Evolutionary conservation across 1,140 invertebrate species (phyloP).

Genomic region (Hycleus phaleratus): DNA sequence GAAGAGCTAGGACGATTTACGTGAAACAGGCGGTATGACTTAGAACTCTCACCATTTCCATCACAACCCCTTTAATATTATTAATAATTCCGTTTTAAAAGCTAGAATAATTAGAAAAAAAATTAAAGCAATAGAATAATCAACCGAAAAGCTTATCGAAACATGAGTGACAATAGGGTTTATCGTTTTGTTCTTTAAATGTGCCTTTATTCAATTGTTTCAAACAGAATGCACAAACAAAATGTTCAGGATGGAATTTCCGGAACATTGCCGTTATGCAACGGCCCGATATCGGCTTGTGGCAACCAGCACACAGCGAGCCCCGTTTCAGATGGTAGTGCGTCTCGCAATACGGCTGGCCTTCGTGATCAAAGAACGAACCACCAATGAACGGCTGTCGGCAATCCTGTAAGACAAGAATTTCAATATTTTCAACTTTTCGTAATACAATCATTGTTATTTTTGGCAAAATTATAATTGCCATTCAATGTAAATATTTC

Average conservation of each 20-base stretch:
- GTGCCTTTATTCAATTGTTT: slow-evolving; percentile 96
- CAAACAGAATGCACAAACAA: slow-evolving; percentile 95
- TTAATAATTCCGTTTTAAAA: no score
- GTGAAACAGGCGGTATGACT: no score
- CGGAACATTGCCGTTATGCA: slow-evolving; percentile 99
- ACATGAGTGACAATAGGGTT: slow-evolving; percentile 96
- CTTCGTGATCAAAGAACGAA: slow-evolving; percentile 94
- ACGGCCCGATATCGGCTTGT: slow-evolving; percentile 93
- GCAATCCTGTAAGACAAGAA: slow-evolving; percentile 66
- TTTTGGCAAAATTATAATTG: no score
- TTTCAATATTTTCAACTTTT: no score
- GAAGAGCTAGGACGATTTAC: no score
- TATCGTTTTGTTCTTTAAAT: slow-evolving; percentile 97
- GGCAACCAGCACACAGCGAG: slow-evolving; percentile 93
- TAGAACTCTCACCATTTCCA: no score
- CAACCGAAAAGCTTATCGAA: slow-evolving; percentile 95
- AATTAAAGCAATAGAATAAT: slow-evolving; percentile 18
- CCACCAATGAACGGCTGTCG: slow-evolving; percentile 86
- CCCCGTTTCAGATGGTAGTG: slow-evolving; percentile 96
- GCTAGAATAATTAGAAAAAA: no score
- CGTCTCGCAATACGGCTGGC: slow-evolving; percentile 93
- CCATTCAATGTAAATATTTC: no score
- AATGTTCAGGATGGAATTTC: slow-evolving; percentile 99
- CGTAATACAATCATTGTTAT: no score
- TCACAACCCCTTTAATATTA: no score